Conservation (phyloP, 2,797 vertebrate species). For the Bradypodion ventrale region DNA sequence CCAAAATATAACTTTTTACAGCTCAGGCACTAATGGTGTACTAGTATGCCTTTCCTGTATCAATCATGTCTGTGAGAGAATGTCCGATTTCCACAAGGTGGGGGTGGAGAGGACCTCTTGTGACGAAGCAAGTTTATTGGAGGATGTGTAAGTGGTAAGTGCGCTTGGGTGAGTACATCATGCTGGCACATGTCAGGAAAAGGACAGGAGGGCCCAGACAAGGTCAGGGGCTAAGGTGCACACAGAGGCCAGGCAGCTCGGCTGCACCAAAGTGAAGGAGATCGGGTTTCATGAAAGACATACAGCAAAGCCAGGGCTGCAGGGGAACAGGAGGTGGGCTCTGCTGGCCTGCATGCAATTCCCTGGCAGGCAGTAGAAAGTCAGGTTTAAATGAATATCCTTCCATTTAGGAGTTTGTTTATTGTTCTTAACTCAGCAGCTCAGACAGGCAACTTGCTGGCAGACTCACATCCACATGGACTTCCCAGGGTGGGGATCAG, state of each 20-base stretch:
- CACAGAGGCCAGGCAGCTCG: constrained; percentile 74
- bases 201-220: constrained; percentile 79
- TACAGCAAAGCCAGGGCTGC: constrained; percentile 56
- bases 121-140: constrained; percentile 21
- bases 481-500: constrained; percentile 67
- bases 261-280: constrained; percentile 53
- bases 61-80: neutral
- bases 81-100: neutral
- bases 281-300: constrained; percentile 73
- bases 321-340: constrained; percentile 71
- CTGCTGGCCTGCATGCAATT: constrained; percentile 71
- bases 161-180: neutral
- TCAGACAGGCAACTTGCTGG: constrained; percentile 72
- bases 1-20: too few species aligned
- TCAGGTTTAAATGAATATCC: constrained; percentile 77
- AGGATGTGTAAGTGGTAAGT: neutral
- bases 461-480: constrained; percentile 48
- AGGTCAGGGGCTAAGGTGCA: constrained; percentile 92
- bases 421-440: constrained; percentile 78
- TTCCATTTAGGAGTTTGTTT: constrained; percentile 79
- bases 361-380: constrained; percentile 74
- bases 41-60: neutral
- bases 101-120: neutral
- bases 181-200: constrained; percentile 58
- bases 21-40: too few species aligned